phyloP scores from a whole-genome alignment of 2,113 vertebrate species.

The Hyaena hyaena region DNA sequence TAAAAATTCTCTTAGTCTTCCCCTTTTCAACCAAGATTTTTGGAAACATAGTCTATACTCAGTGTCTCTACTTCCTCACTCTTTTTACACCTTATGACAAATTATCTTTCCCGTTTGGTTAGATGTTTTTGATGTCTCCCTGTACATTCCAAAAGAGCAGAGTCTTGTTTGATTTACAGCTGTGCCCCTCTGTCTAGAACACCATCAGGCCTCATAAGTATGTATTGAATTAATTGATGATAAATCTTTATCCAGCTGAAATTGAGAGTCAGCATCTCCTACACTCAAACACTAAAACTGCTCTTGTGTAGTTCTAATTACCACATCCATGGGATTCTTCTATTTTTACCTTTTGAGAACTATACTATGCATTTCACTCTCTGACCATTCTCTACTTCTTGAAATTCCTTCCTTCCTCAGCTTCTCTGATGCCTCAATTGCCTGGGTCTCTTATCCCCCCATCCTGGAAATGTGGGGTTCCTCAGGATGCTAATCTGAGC shows the following conservation, averaged over 20 bases:
- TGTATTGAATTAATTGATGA: slow-evolving; percentile 27
- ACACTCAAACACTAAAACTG: neutral
- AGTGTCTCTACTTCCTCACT: neutral
- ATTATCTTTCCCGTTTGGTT: slow-evolving; percentile 4
- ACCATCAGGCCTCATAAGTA: neutral
- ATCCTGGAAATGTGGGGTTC: neutral
- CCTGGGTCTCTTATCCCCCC: neutral
- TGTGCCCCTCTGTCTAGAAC: neutral
- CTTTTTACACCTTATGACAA: neutral
- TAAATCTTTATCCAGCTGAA: neutral
- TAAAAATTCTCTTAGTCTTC: neutral
- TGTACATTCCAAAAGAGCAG: neutral
- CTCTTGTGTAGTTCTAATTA: neutral
- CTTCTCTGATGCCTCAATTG: slow-evolving; percentile 24
- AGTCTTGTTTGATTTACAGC: neutral
- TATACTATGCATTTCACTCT: neutral
- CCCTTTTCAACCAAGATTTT: slow-evolving; percentile 2
- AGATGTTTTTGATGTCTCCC: neutral
- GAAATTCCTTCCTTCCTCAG: slow-evolving; percentile 15
- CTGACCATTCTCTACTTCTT: neutral
- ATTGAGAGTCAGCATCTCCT: neutral
- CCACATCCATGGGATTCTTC: neutral
- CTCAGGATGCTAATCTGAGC: neutral
- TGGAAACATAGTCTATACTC: neutral
- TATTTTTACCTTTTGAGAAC: neutral